Percentiles rank a stretch among this genome's conserved stretches.
Conservation (phyloP, 1,140 invertebrate genomes). For the Drosophila pallidifrons region DNA sequence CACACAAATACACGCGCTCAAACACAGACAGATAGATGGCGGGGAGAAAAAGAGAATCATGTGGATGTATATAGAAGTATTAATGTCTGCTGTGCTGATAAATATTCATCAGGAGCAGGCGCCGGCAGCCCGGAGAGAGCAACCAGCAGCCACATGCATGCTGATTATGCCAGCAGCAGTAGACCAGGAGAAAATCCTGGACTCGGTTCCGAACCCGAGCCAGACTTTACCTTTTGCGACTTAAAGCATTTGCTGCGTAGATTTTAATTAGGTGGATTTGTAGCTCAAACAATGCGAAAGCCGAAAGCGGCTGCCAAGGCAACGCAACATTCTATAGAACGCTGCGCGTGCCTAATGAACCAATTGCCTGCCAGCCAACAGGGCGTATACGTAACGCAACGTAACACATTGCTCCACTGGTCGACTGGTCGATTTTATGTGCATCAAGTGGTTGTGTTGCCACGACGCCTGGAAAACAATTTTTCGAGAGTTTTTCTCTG, state of each 20-base stretch:
- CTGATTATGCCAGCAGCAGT: slow-evolving; percentile 44
- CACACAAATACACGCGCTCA: neutral
- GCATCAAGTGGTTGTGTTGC: slow-evolving; percentile 69
- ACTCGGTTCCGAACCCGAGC: neutral
- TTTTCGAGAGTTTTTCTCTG: neutral
- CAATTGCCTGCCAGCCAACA: slow-evolving; percentile 31
- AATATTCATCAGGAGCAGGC: slow-evolving; percentile 50
- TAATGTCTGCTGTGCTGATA: slow-evolving; percentile 47
- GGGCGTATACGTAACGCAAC: slow-evolving; percentile 53
- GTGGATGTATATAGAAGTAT: slow-evolving; percentile 26
- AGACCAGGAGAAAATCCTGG: neutral
- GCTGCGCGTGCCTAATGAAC: slow-evolving; percentile 71
- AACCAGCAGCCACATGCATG: slow-evolving; percentile 42
- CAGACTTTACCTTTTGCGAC: slow-evolving; percentile 40
- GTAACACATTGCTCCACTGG: slow-evolving; percentile 7
- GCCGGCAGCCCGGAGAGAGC: neutral
- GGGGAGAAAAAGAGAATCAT: neutral
- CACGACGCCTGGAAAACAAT: slow-evolving; percentile 25
- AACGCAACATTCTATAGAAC: slow-evolving; percentile 6
- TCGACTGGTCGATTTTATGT: slow-evolving; percentile 3
- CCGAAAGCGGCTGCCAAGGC: slow-evolving; percentile 34
- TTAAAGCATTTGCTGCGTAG: slow-evolving; percentile 68
- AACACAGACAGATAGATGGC: slow-evolving; percentile 1
- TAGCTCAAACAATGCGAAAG: slow-evolving; percentile 61
- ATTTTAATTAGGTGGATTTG: slow-evolving; percentile 82